These are phyloP conservation scores for Spermophilus dauricus DNA, from an alignment of 2,113 vertebrate species.

Conservation along the genomic window DNA sequence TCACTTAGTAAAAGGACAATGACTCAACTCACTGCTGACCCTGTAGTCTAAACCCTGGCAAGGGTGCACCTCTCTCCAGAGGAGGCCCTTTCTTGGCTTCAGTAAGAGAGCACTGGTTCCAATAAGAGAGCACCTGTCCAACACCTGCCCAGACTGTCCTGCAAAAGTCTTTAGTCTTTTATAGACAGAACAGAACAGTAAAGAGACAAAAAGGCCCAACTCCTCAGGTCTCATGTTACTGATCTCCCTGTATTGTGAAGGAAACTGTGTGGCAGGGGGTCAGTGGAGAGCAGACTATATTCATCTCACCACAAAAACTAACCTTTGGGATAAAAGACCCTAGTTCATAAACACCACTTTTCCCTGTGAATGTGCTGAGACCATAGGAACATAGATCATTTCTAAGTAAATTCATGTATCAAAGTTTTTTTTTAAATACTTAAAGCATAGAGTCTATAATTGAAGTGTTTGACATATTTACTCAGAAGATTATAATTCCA, in stretches of 20 bases:
- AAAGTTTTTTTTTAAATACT: slow-evolving; percentile 12
- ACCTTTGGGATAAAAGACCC: background rate
- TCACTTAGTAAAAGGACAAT: background rate
- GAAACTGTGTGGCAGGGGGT: background rate
- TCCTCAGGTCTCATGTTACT: background rate
- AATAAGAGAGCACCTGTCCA: background rate
- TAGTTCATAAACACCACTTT: background rate
- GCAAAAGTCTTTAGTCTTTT: background rate
- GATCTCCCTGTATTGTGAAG: background rate
- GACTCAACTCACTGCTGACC: background rate
- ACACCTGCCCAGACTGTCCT: background rate
- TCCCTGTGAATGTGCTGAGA: background rate
- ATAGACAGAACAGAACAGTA: background rate
- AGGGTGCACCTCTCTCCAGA: background rate
- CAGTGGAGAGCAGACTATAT: background rate
- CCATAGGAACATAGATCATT: background rate
- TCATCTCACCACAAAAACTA: background rate
- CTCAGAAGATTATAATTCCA: slow-evolving; percentile 32
- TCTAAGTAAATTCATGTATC: slow-evolving; percentile 38
- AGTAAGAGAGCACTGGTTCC: background rate
- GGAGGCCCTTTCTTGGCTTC: background rate
- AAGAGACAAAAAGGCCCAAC: background rate
- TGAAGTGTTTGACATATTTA: slow-evolving; percentile 22
- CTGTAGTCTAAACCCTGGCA: background rate
- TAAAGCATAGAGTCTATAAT: background rate